phyloP scores from a whole-genome alignment of 2,797 vertebrate species.

The Propithecus deckenii region DNA sequence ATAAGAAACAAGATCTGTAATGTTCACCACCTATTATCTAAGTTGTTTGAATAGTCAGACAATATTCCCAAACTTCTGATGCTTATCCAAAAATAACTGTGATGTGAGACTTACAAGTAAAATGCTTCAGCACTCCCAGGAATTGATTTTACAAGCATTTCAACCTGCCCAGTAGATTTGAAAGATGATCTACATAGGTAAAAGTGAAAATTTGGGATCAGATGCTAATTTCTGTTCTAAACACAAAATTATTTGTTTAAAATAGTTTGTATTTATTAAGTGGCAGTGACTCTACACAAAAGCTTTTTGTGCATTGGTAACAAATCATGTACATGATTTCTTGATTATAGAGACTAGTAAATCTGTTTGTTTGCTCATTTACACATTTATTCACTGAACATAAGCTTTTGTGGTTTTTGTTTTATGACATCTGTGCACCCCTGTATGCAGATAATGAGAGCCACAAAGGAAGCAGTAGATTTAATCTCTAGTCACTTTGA shows the following conservation, averaged over 20 bases:
- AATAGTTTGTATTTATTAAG: neutral
- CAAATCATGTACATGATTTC: neutral
- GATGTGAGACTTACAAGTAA: neutral
- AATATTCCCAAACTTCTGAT: conserved; percentile 53
- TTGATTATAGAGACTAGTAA: neutral
- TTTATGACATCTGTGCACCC: neutral
- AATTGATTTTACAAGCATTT: conserved; percentile 6
- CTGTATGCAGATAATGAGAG: neutral
- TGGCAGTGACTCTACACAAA: neutral
- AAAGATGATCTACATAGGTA: neutral
- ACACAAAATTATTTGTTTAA: neutral
- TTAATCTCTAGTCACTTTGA: neutral
- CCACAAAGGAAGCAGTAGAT: neutral
- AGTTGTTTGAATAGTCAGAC: conserved; percentile 65
- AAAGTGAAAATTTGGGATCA: conserved; percentile 26
- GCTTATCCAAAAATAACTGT: conserved; percentile 61
- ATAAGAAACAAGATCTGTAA: conserved; percentile 65
- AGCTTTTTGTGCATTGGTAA: neutral
- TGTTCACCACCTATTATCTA: conserved; percentile 48
- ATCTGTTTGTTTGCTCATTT: neutral
- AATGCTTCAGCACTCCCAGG: neutral
- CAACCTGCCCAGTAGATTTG: neutral
- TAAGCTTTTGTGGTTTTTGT: neutral
- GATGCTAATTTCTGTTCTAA: neutral
- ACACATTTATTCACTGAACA: neutral